Conservation (phyloP, 2,888 invertebrate genomes). For the Linnaemya vulpina region DNA sequence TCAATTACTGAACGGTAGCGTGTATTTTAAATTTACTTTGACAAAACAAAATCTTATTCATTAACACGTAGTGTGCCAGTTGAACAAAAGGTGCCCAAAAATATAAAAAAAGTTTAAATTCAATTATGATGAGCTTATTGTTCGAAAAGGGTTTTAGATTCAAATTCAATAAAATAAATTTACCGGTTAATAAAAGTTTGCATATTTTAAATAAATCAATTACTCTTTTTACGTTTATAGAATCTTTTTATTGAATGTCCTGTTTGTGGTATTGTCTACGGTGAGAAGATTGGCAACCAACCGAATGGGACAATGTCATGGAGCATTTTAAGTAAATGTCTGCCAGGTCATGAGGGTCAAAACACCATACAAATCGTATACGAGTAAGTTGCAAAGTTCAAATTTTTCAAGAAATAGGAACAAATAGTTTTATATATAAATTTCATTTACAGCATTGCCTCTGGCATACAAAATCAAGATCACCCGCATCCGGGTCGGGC, state of each 20-base stretch:
- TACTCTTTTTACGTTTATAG: slow-evolving; percentile 69
- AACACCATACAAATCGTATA: slow-evolving; percentile 93
- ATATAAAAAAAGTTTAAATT: too few relatives aligned
- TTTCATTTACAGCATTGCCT: slow-evolving; percentile 87
- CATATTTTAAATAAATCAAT: not conserved
- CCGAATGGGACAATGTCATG: slow-evolving; percentile 93
- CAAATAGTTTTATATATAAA: not conserved
- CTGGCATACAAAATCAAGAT: slow-evolving; percentile 91
- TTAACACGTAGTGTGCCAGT: too few relatives aligned
- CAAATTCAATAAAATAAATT: too few relatives aligned
- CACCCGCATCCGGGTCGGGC: slow-evolving; percentile 92
- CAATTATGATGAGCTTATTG: too few relatives aligned
- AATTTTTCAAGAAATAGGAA: not conserved
- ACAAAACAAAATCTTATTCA: too few relatives aligned
- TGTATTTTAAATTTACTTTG: too few relatives aligned
- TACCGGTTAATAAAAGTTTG: too few relatives aligned
- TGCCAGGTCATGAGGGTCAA: slow-evolving; percentile 87
- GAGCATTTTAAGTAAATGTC: slow-evolving; percentile 87
- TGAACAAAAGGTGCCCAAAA: too few relatives aligned
- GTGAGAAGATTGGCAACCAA: slow-evolving; percentile 91
- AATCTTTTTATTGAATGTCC: slow-evolving; percentile 92
- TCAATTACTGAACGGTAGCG: too few relatives aligned
- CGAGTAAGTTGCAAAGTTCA: slow-evolving; percentile 85
- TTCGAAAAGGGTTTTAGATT: too few relatives aligned
- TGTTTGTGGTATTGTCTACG: slow-evolving; percentile 93